phyloP scores from a whole-genome alignment of 2,797 vertebrate species.

The Sarcophilus harrisii region DNA sequence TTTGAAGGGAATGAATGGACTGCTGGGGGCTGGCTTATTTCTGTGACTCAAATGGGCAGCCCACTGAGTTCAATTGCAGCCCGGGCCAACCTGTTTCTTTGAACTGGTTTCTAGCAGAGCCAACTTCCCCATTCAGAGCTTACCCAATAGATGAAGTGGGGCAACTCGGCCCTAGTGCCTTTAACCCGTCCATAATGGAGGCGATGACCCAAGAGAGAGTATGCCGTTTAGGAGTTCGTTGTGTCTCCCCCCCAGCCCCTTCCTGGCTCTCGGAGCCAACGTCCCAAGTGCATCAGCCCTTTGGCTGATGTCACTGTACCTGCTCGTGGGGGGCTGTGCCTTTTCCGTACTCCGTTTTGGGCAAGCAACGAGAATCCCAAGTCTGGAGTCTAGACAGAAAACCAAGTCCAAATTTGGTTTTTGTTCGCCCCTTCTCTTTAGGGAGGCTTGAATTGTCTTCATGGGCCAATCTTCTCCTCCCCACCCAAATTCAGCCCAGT shows the following conservation, averaged over 20 bases:
- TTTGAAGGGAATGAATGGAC: constrained; percentile 40
- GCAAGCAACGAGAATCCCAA: background rate
- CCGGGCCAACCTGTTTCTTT: constrained; percentile 25
- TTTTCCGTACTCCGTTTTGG: background rate
- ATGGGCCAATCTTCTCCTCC: background rate
- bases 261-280: background rate
- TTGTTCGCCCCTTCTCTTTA: background rate
- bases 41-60: constrained; percentile 15
- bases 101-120: constrained; percentile 2
- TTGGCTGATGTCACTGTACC: background rate
- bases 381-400: background rate
- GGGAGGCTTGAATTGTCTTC: background rate
- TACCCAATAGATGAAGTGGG: constrained; percentile 2
- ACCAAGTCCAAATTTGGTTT: background rate
- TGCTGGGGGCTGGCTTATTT: constrained; percentile 17
- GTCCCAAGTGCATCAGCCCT: background rate
- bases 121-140: constrained; percentile 42
- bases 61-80: constrained; percentile 17
- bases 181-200: background rate
- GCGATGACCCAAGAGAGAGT: background rate
- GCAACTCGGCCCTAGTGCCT: background rate
- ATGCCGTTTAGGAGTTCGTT: too few species aligned
- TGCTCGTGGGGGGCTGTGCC: background rate
- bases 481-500: background rate
- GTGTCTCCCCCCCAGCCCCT: background rate